Conservation (phyloP, 2,888 invertebrate species). For the Yponomeuta sedellus region DNA sequence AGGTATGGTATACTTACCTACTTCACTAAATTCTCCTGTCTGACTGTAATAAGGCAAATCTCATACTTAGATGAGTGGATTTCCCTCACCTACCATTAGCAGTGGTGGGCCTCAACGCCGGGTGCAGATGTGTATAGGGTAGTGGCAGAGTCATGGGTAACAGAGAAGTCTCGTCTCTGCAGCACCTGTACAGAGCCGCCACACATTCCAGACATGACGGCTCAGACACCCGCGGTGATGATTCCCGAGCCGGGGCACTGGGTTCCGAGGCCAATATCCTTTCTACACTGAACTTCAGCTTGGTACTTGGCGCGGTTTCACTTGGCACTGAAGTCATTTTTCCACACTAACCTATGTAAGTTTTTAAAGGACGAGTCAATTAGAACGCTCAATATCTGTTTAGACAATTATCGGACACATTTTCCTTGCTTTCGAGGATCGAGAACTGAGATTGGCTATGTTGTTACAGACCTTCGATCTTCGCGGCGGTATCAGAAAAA, state of each 20-base stretch:
- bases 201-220: constrained; percentile 80
- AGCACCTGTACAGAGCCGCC: constrained; percentile 79
- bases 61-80: no score
- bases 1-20: no score
- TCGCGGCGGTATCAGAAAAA: constrained; percentile 52
- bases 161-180: constrained; percentile 68
- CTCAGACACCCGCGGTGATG: constrained; percentile 44
- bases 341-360: constrained; percentile 14
- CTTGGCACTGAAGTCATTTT: constrained; percentile 56
- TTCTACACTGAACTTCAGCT: constrained; percentile 83
- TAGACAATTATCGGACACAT: no score
- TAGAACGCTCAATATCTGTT: not conserved
- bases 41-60: no score
- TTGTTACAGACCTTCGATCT: constrained; percentile 30
- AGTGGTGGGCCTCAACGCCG: constrained; percentile 62
- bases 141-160: constrained; percentile 47
- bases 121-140: constrained; percentile 62
- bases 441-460: not conserved
- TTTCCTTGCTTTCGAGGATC: not conserved
- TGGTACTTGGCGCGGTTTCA: constrained; percentile 48
- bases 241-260: constrained; percentile 28
- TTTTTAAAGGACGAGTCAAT: not conserved
- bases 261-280: constrained; percentile 77
- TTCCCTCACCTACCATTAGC: constrained; percentile 22
- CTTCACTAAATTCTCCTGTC: no score